Conservation (phyloP, 2,797 vertebrate genomes). For the Varecia variegata region DNA sequence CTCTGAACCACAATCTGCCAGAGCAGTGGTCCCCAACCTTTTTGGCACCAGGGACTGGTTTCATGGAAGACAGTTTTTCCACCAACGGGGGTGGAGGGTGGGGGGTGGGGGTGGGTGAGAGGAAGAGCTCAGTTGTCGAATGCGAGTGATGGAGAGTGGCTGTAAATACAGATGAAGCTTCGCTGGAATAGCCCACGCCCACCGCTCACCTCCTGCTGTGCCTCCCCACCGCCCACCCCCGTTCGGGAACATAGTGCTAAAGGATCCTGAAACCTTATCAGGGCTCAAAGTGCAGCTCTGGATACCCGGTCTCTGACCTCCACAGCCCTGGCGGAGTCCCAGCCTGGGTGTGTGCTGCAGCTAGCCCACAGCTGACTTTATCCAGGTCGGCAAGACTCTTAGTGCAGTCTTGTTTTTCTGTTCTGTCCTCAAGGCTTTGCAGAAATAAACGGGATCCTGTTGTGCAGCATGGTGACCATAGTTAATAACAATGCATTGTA, state of each 20-base stretch:
- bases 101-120: no score
- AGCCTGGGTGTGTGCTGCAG: neutral
- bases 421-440: neutral
- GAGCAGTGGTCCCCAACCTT: neutral
- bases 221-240: no score
- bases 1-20: neutral
- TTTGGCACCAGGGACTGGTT: no score
- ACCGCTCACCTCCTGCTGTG: no score
- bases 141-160: no score
- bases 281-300: neutral
- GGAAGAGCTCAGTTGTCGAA: no score
- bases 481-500: neutral
- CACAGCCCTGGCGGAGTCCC: neutral
- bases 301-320: neutral
- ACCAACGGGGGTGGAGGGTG: fast-evolving
- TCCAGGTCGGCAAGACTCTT: neutral
- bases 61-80: no score
- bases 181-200: no score
- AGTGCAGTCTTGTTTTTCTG: neutral
- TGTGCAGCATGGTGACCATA: neutral
- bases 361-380: neutral
- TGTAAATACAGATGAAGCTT: no score
- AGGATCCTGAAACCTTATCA: neutral
- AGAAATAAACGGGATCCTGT: neutral
- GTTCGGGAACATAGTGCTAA: no score